Percentiles rank a stretch among this genome's conserved stretches.
These are phyloP conservation scores for Pocillopora verrucosa DNA, from an alignment of 64 coral and sea anemone species.

Conservation along the genomic window DNA sequence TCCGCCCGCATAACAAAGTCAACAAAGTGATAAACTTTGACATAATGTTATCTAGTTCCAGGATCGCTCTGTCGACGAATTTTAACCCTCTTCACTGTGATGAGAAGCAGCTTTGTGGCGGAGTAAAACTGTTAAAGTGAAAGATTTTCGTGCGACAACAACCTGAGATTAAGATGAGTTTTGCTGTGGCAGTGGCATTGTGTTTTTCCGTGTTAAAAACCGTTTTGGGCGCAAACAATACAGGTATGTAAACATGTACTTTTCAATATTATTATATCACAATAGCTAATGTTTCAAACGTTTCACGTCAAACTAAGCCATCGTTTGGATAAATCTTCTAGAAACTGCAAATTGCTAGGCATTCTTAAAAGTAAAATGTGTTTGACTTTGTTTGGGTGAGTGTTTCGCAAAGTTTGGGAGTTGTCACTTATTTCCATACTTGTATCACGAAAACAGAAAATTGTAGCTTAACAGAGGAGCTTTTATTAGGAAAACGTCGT, in stretches of 20 bases:
- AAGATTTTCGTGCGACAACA: neutral
- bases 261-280: neutral
- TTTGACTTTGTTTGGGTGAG: neutral
- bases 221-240: neutral
- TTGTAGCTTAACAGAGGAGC: neutral
- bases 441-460: constrained; percentile 37
- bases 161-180: neutral
- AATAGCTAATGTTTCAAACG: neutral
- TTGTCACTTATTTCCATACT: neutral
- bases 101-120: constrained; percentile 1
- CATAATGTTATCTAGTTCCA: constrained; percentile 1
- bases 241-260: constrained; percentile 11
- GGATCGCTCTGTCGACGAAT: constrained; percentile 23
- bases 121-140: neutral
- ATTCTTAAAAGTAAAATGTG: neutral
- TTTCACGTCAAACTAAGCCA: neutral
- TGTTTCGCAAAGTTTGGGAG: neutral
- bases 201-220: neutral
- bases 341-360: neutral
- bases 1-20: neutral
- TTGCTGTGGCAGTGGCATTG: neutral
- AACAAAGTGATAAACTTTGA: constrained; percentile 49
- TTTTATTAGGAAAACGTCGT: neutral
- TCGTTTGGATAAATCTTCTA: neutral
- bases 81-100: neutral